Percentiles rank a stretch among this genome's conserved stretches.
Conservation (phyloP, 2,888 invertebrate species). For the Lomographa bimaculata region DNA sequence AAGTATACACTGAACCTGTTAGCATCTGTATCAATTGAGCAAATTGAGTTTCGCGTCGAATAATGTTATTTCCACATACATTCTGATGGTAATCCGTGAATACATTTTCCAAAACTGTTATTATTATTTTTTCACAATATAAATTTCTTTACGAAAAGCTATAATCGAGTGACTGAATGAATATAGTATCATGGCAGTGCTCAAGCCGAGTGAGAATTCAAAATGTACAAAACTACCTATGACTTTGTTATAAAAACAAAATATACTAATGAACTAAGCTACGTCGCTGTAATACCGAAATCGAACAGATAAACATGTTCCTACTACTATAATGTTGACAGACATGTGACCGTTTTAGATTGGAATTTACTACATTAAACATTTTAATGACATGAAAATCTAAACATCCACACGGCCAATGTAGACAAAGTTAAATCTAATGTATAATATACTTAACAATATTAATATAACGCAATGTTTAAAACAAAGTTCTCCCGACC, state of each 20-base stretch:
- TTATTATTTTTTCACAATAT: no score
- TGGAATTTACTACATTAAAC: constrained; percentile 3
- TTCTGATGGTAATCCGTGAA: no score
- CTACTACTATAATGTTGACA: constrained; percentile 11
- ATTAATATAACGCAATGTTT: constrained; percentile 11
- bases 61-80: no score
- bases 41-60: constrained; percentile 44
- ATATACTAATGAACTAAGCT: constrained; percentile 13
- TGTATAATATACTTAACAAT: constrained; percentile 12
- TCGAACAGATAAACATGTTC: constrained; percentile 14
- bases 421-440: constrained; percentile 5
- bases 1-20: constrained; percentile 44
- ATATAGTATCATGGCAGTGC: constrained; percentile 42
- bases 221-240: constrained; percentile 32
- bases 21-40: constrained; percentile 54
- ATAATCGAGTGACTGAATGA: no score
- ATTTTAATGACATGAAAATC: neutral
- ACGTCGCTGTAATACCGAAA: constrained; percentile 23
- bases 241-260: constrained; percentile 11
- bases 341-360: constrained; percentile 11
- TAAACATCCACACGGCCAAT: neutral
- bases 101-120: no score
- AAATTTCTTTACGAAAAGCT: no score
- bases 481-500: constrained; percentile 12
- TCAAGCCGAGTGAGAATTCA: constrained; percentile 34